Base-by-base conservation (phyloP, 2,888 invertebrate genomes). In the Dione juno region DNA sequence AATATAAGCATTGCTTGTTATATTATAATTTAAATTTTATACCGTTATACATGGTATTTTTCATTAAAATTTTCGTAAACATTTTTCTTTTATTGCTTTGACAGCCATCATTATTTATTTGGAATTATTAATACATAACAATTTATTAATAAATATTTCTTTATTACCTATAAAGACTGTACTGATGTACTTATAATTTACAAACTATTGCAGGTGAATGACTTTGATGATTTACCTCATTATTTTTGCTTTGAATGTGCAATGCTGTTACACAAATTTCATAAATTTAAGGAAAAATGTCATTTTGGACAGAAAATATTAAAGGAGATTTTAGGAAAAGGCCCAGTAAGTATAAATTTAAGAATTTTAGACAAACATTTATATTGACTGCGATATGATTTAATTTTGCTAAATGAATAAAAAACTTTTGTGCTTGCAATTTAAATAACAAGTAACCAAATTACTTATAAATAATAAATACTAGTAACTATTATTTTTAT, bases 201-300 rank as follows among this genome's bases (percentile, higher is more conserved):
- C n/a, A n/a, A n/a, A n/a, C 2, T 37, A 19, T 77, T 86, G 3
- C 76, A 90, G 90, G 76, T 88, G 5, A 77, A 80, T 67, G 76
- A 80, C n/a, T 77, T 77, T 69, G 91, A 90, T 75, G 79, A 77
- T 0, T 75, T 92, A 14, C 89, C 89, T 1, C 82, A 83, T 9
- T 86, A 81, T 75, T 88, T 89, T 74, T 90, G 90, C 75, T 89
- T 81, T 71, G 90, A 90, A 75, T 90, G 90, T 78, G 85, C 89
- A 0, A 80, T 81, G 8, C 73, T 88, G 65, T 77, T 90, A 2
- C 83, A 88, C 66, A 90, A 90, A 75, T 90, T 84, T 67, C 85
- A 90, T 74, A 86, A 85, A 66, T 90, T 90, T 69, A 88, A 88
- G 67, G 88, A 89, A 73, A 89, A 88, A 74, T 90, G 90, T 66